Conservation (phyloP, 23 tunicate genomes). For the Ascidia mentula region DNA sequence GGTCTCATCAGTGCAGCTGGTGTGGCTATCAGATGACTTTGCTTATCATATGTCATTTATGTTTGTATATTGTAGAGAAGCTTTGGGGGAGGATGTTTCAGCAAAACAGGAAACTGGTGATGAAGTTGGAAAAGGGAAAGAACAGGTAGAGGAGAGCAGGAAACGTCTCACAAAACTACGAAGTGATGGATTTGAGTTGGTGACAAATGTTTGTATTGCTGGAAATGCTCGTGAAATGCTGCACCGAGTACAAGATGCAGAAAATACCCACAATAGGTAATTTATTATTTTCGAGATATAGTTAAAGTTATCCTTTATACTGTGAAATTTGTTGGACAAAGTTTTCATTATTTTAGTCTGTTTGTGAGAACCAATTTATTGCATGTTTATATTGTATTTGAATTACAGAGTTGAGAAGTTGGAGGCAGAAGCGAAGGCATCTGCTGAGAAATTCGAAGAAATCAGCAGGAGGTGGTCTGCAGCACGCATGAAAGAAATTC, state of each 20-base stretch:
- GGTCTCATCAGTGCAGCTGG: no score
- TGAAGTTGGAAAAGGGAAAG: slow-evolving; percentile 75
- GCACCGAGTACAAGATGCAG: slow-evolving; percentile 65
- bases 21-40: no score
- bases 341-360: no score
- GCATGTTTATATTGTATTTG: not conserved
- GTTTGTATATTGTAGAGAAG: no score
- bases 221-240: slow-evolving; percentile 96
- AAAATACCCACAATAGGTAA: slow-evolving; percentile 63
- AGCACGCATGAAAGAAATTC: slow-evolving; percentile 82
- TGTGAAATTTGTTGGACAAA: not conserved
- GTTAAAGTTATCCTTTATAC: no score
- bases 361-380: no score
- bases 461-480: slow-evolving; percentile 92
- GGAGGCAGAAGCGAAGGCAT: slow-evolving; percentile 85
- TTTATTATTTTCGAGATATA: not conserved
- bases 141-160: slow-evolving; percentile 80
- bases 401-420: slow-evolving; percentile 53
- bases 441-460: slow-evolving; percentile 89
- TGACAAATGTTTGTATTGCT: slow-evolving; percentile 86
- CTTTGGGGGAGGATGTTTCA: slow-evolving; percentile 73
- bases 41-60: no score
- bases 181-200: slow-evolving; percentile 86
- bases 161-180: slow-evolving; percentile 63
- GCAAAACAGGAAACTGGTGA: slow-evolving; percentile 52